Conservation (phyloP, 1,140 invertebrate species). For the Zaprionus taronus region DNA sequence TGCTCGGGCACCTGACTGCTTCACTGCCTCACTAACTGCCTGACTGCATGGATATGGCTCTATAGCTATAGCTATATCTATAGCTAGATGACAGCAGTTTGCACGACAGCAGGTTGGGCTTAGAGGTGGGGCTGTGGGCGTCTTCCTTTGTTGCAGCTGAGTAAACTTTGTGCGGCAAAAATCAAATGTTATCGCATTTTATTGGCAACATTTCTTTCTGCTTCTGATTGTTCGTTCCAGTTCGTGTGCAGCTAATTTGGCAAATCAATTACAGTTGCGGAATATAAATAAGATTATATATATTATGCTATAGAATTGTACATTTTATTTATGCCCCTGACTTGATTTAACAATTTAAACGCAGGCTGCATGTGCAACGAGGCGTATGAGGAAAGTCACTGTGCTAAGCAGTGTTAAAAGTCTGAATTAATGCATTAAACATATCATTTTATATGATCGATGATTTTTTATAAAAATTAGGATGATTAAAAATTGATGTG, state of each 20-base stretch:
- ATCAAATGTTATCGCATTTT: slow-evolving; percentile 65
- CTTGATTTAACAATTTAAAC: background rate
- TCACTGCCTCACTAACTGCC: slow-evolving; percentile 10
- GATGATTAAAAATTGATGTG: too few species aligned
- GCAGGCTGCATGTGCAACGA: background rate
- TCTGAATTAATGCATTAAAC: background rate
- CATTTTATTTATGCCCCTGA: background rate
- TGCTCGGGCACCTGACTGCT: slow-evolving; percentile 16
- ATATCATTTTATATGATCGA: too few species aligned
- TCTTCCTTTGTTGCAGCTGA: slow-evolving; percentile 35
- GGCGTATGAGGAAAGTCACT: slow-evolving; percentile 15
- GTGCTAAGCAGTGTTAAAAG: background rate
- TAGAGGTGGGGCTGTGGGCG: background rate
- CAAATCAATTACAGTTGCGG: slow-evolving; percentile 61
- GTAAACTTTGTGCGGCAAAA: slow-evolving; percentile 53
- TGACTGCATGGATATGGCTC: slow-evolving; percentile 7
- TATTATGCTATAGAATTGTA: slow-evolving; percentile 14
- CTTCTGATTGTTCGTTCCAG: slow-evolving; percentile 34
- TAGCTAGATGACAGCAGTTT: too few species aligned
- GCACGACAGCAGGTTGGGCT: background rate
- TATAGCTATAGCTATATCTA: background rate
- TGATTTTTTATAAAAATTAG: too few species aligned
- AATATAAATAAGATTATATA: slow-evolving; percentile 46
- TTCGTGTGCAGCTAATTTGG: slow-evolving; percentile 60
- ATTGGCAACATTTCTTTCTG: slow-evolving; percentile 21